Percentiles rank a stretch among this genome's conserved stretches.
Conservation (phyloP, 1,140 invertebrate genomes). For the Piezodorus guildinii region DNA sequence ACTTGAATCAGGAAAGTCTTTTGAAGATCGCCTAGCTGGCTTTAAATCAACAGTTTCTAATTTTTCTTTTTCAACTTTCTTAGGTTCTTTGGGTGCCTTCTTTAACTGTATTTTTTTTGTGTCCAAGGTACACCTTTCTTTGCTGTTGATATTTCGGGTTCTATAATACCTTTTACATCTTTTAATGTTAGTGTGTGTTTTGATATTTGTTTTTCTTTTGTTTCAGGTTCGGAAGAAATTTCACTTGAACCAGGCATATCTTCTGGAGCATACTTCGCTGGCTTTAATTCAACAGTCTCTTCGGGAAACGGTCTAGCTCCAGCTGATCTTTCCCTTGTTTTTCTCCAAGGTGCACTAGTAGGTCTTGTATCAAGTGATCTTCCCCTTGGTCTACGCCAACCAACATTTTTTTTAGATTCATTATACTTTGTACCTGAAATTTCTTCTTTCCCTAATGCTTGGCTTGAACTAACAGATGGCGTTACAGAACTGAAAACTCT, state of each 20-base stretch:
- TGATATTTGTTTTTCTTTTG: not conserved
- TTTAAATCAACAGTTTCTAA: slow-evolving; percentile 33
- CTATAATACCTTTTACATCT: not conserved
- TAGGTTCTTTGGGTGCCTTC: slow-evolving; percentile 27
- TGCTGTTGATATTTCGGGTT: slow-evolving; percentile 18
- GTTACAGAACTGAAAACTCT: slow-evolving; percentile 6
- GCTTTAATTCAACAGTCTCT: slow-evolving; percentile 37
- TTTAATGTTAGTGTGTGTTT: slow-evolving; percentile 25
- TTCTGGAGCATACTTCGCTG: slow-evolving; percentile 25
- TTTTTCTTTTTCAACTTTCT: slow-evolving; percentile 25
- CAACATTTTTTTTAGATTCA: slow-evolving; percentile 15
- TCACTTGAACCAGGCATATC: slow-evolving; percentile 28
- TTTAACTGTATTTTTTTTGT: slow-evolving; percentile 29
- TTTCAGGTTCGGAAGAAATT: slow-evolving; percentile 28
- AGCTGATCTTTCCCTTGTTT: slow-evolving; percentile 24
- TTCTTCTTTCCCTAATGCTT: not conserved
- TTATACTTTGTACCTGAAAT: not conserved
- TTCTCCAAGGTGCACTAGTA: slow-evolving; percentile 25
- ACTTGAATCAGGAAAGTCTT: slow-evolving; percentile 28
- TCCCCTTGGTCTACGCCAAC: slow-evolving; percentile 24
- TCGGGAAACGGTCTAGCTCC: slow-evolving; percentile 38
- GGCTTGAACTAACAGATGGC: not conserved
- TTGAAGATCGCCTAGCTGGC: slow-evolving; percentile 29
- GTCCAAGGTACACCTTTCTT: slow-evolving; percentile 23
- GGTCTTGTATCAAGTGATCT: slow-evolving; percentile 18